A percentile compares a stretch with the other conserved stretches of the same genome.
phyloP scores from a whole-genome alignment of 2,113 vertebrate species.

The Callocephalon fimbriatum region DNA sequence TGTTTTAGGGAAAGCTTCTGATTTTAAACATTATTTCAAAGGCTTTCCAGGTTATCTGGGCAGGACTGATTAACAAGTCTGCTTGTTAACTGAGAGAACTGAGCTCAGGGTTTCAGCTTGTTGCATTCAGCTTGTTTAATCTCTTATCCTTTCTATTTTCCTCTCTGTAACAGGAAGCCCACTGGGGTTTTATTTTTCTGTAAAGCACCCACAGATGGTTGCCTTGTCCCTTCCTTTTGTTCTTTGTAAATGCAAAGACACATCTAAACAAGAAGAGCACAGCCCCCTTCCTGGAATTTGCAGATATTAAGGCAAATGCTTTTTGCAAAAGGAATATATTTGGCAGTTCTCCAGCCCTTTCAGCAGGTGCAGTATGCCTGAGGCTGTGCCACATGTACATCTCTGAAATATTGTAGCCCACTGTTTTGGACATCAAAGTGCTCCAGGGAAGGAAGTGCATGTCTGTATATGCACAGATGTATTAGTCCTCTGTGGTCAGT shows the following conservation, averaged over 20 bases:
- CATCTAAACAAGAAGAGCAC: constrained; percentile 34
- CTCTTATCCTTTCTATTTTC: background rate
- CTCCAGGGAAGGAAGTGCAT: background rate
- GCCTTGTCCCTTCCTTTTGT: constrained; percentile 14
- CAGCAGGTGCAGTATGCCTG: constrained; percentile 37
- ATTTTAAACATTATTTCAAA: constrained; percentile 7
- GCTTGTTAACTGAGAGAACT: background rate
- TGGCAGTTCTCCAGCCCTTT: constrained; percentile 52
- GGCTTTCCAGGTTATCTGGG: background rate
- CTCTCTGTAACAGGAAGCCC: background rate
- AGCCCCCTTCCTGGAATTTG: constrained; percentile 39
- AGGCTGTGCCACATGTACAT: constrained; percentile 1
- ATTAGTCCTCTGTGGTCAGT: constrained; percentile 1
- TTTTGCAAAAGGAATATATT: background rate
- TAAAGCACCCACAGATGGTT: constrained; percentile 17
- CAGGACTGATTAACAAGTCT: background rate
- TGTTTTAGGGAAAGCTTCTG: background rate
- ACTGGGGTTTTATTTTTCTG: background rate
- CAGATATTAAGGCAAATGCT: constrained; percentile 48
- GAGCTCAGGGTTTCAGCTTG: background rate
- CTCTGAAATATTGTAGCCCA: constrained; percentile 12
- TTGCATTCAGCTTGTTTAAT: background rate
- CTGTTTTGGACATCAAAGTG: constrained; percentile 26
- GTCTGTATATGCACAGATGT: background rate
- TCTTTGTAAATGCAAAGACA: background rate